Evolutionary conservation across 1,140 invertebrate genomes (phyloP), one percentile per base, ranked within the genome.

Genomic region (Galendromus occidentalis): DNA sequence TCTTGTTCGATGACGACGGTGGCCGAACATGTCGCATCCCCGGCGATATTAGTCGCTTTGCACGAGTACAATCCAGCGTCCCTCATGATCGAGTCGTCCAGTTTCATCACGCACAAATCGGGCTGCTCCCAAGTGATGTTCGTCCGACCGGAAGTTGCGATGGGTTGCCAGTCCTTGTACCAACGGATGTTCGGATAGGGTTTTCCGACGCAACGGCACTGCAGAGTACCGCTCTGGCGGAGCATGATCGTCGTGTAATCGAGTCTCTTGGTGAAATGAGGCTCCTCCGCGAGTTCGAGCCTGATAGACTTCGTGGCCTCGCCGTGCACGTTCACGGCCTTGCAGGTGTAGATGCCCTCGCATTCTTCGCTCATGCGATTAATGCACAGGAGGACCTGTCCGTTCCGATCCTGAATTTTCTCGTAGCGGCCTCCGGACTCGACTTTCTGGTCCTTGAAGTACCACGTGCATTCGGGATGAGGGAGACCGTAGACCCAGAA

Each of bases 161-260:
- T 73, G 1, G 88, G 90, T 72, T 88, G 85, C 90, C 91, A 95
- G 74, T 96, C 91, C 76, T 94, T 96, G 77, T 87, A 94, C 88
- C 90, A 96, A 73, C 89, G 92, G n/a, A 98, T 83, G 68, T 91
- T 88, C 0, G 94, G 93, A 71, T 85, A 85, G 0, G 94, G 94
- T 65, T 89, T 83, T 12, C 92, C 94, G 29, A 84, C 84, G 44
- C 97, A 83, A 63, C 86, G 80, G 44, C 91, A 93, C 72, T 87
- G 85, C 33, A 98, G 78, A 55, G 83, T 80, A 4, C 84, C 86
- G 55, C 80, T 82, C 65, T 83, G 82, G 45, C 88, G 77, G 2
- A 84, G 73, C 79, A 88, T 83, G 7, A 88, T 82, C 33, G 84
- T 82, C 1, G 82, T 82, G 74, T 97, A 90, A 64, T 89, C 84